phyloP scores from a whole-genome alignment of 37 sponge, comb jelly and placozoan species.

The Aplysina aerophoba region DNA sequence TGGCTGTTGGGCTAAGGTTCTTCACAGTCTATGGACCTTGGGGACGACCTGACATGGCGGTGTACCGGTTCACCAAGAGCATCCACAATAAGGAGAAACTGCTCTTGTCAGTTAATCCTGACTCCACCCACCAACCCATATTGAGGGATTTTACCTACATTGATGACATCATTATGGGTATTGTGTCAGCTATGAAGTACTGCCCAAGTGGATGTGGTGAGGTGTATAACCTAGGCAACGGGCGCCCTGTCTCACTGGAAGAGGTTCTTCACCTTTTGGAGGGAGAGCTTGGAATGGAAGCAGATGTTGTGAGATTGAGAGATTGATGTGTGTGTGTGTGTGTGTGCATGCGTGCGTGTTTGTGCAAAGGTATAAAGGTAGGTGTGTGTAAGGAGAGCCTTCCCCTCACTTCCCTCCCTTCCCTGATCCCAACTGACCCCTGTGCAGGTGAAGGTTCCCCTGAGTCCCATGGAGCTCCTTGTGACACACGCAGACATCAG shows the following conservation, averaged over 20 bases:
- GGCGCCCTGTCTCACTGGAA: constrained; percentile 47
- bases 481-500: constrained; percentile 67
- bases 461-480: constrained; percentile 57
- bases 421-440: background rate
- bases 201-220: constrained; percentile 59
- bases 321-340: no score
- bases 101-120: background rate
- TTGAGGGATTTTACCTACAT: constrained; percentile 81
- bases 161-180: constrained; percentile 64
- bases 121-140: constrained; percentile 22
- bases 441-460: constrained; percentile 58
- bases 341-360: no score
- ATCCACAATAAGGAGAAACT: constrained; percentile 1
- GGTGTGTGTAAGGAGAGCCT: background rate
- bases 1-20: constrained; percentile 57
- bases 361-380: no score
- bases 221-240: constrained; percentile 69
- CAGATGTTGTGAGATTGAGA: constrained; percentile 51
- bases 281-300: constrained; percentile 47
- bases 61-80: constrained; percentile 57
- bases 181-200: constrained; percentile 53
- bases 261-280: constrained; percentile 56
- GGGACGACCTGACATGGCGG: constrained; percentile 91
- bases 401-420: background rate
- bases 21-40: constrained; percentile 90